Conservation (phyloP, 2,888 invertebrate species). For the Dicroscelio sp. region DNA sequence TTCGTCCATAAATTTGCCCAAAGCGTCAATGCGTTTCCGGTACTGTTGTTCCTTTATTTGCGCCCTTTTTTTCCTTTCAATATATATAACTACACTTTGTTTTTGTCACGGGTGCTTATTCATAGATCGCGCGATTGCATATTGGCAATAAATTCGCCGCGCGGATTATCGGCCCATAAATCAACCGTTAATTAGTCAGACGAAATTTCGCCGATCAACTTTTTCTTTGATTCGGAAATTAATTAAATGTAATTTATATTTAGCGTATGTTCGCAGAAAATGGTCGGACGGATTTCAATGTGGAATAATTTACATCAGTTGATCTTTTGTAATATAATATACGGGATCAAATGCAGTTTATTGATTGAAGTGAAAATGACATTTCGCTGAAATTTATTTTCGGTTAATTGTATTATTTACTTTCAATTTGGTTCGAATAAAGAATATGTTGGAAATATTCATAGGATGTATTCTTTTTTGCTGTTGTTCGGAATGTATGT, state of each 20-base stretch:
- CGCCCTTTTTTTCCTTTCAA: conserved; percentile 66
- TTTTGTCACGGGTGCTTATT: conserved; percentile 67
- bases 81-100: conserved; percentile 69
- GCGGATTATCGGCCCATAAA: background rate
- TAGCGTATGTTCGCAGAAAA: background rate
- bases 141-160: conserved; percentile 13
- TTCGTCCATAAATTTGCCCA: conserved; percentile 83
- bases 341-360: conserved; percentile 36
- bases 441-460: too few relatives aligned
- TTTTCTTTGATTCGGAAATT: background rate
- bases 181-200: conserved; percentile 1
- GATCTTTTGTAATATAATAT: conserved; percentile 55
- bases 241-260: background rate
- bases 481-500: too few relatives aligned
- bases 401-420: background rate
- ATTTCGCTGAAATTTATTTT: background rate
- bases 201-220: background rate
- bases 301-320: background rate
- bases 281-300: background rate
- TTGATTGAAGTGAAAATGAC: conserved; percentile 35
- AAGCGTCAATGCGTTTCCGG: conserved; percentile 82
- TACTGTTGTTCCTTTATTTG: conserved; percentile 74
- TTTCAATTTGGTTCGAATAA: background rate
- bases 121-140: conserved; percentile 47
- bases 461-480: too few relatives aligned